Conservation (phyloP, 2,888 invertebrate genomes). For the Ophion costatus region DNA sequence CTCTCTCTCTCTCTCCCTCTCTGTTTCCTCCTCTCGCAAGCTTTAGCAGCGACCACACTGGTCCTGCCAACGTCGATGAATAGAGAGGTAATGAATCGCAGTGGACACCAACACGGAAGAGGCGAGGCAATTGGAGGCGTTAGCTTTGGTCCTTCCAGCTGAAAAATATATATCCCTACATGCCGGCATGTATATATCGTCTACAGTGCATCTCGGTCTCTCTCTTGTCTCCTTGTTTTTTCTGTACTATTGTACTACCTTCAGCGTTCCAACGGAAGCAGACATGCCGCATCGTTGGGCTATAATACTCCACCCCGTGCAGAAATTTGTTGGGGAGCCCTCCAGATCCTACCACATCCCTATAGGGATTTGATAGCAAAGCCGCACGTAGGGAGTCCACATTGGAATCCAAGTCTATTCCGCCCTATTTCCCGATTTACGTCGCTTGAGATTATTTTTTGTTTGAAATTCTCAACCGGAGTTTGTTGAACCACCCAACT, state of each 20-base stretch:
- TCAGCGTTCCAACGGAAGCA: slow-evolving; percentile 50
- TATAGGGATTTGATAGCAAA: too few relatives aligned
- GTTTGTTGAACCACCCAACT: too few relatives aligned
- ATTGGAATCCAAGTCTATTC: background rate
- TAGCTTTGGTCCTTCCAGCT: slow-evolving; percentile 73
- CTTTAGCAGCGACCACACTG: slow-evolving; percentile 67
- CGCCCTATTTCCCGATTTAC: too few relatives aligned
- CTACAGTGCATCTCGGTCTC: slow-evolving; percentile 45
- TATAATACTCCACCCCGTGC: slow-evolving; percentile 29
- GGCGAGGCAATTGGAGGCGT: slow-evolving; percentile 81
- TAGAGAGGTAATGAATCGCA: slow-evolving; percentile 83
- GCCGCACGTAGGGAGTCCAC: too few relatives aligned
- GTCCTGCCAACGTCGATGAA: slow-evolving; percentile 79
- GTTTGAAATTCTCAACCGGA: too few relatives aligned
- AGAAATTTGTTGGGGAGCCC: slow-evolving; percentile 4
- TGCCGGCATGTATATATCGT: slow-evolving; percentile 52
- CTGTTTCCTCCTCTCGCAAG: slow-evolving; percentile 49
- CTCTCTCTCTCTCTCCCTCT: slow-evolving; percentile 7
- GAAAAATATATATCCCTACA: slow-evolving; percentile 76
- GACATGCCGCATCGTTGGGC: slow-evolving; percentile 44
- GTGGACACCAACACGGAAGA: slow-evolving; percentile 83
- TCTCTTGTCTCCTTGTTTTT: slow-evolving; percentile 27
- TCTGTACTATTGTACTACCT: slow-evolving; percentile 50
- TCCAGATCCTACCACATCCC: too few relatives aligned
- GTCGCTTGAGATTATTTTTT: too few relatives aligned